Conservation (phyloP, 2,888 invertebrate species). For the Cheilosia vernalis region DNA sequence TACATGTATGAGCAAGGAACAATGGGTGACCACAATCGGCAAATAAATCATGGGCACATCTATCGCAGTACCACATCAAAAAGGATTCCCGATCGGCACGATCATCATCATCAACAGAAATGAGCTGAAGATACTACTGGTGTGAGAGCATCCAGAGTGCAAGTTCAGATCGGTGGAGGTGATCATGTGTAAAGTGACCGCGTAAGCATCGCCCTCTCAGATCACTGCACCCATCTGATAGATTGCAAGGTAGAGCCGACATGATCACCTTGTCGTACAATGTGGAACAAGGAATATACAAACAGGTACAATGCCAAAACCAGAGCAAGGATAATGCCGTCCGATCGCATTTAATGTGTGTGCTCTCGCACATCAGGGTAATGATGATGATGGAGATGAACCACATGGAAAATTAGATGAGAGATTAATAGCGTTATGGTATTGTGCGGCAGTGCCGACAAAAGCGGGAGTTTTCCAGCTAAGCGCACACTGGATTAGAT, state of each 20-base stretch:
- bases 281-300: conserved; percentile 19
- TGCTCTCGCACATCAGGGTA: conserved; percentile 6
- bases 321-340: conserved; percentile 67
- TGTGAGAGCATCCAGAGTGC: not conserved
- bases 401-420: conserved; percentile 70
- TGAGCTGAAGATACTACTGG: conserved; percentile 31
- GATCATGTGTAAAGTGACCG: conserved; percentile 63
- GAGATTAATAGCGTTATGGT: conserved; percentile 67
- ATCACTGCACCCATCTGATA: conserved; percentile 6
- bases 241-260: not conserved
- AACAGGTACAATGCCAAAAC: conserved; percentile 62
- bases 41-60: conserved; percentile 72
- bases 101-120: conserved; percentile 51
- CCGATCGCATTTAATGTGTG: conserved; percentile 49
- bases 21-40: conserved; percentile 70
- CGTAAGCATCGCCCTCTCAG: conserved; percentile 3
- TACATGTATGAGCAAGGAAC: conserved; percentile 45
- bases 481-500: conserved; percentile 46
- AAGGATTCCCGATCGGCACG: conserved; percentile 61
- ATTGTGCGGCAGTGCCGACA: conserved; percentile 51
- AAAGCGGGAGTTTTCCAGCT: conserved; percentile 19
- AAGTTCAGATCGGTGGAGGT: conserved; percentile 24
- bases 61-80: conserved; percentile 69
- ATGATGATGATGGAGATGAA: conserved; percentile 39
- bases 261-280: conserved; percentile 59